Evolutionary conservation across 2,888 invertebrate species (phyloP), one percentile per base, ranked within the genome.

Genomic region (Spilarctia lutea): DNA sequence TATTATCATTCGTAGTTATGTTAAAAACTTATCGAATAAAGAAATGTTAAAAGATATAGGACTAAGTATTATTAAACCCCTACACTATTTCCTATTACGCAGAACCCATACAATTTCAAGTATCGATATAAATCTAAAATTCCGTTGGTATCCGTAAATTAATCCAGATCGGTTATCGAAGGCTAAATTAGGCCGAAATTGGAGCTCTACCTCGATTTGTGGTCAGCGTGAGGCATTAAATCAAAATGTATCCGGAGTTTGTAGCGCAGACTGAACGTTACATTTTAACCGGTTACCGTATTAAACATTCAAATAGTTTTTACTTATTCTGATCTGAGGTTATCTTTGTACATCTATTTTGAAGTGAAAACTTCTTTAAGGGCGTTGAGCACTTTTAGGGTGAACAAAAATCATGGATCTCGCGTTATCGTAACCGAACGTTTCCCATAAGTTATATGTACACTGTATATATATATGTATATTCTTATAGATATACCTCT

Each of bases 201-300:
- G 76, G 68, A 68, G 68, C 66, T 20, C 60, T 65, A 70, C 68
- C 73, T 63, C 65, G 71, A 74, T 76, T 76, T 71, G 73, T 71
- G 76, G 76, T 71, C 71, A 71, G 67, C 24, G 65, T 27, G 48
- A 68, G 65, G 79, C 77, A 77, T 82, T 83, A 83, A 84, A 84
- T 84, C 84, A 84, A 79, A 84, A 81, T 75, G 78, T 79, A 77
- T 82, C 78, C 84, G 69, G 68, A 45, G 35, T 56, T 60, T 70
- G 60, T 42, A 42, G 70, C 60, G 13, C 8, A n/a, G 27, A 11
- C 1, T 69, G n/a, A 16, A n/a, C 27, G 52, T 56, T 56, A 16
- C 35, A 27, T 69, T 56, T 69, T 18, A 35, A 35, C 60, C 39
- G 30, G 30, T 63, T 20, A 30, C 18, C 30, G 30, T 63, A 63